Evolutionary conservation across 2,113 vertebrate species (phyloP), one percentile per base, ranked within the genome.

Genomic region (Miniopterus natalensis): DNA sequence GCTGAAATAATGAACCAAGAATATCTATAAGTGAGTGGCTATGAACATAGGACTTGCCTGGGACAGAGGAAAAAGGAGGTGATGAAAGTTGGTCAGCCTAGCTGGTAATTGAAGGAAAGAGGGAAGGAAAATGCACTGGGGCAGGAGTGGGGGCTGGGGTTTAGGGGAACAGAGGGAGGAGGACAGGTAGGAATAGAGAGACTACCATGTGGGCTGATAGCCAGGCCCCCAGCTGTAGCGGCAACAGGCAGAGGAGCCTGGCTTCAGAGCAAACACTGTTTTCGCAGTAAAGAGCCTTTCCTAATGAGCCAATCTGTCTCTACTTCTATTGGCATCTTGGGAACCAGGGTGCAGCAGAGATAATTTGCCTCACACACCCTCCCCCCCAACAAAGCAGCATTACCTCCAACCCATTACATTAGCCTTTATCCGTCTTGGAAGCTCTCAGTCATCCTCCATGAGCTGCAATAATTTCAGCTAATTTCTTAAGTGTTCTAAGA

Each of bases 401-500:
- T 97, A 97, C 92, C 93, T 97, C 94, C 96, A 97, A 61, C 80
- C 88, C 96, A 90, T 97, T 97, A 94, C 97, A 97, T 97, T 97
- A 96, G 94, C 95, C 95, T 96, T 95, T 95, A 94, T 97, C 97
- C 94, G 97, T 90, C 92, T 71, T 96, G 77, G 96, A 96, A 83
- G 96, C 97, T 92, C 92, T 97, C 96, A 95, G 97, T 97, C 95
- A 97, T 96, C 96, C 97, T 95, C 96, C 88, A 97, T 75, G 96
- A 94, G 93, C 95, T 95, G 93, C 97, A 97, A 86, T 97, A 96
- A 97, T 97, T 97, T 92, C 95, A 97, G 97, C 97, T 97, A 97
- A 97, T 97, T 97, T 97, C 96, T 97, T 97, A 97, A 97, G 97
- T 97, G 97, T 97, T 96, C 97, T 96, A 97, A 97, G 97, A 97